phyloP scores from a whole-genome alignment of 2,888 invertebrate genomes.

The Drosophila pseudotalamancana region DNA sequence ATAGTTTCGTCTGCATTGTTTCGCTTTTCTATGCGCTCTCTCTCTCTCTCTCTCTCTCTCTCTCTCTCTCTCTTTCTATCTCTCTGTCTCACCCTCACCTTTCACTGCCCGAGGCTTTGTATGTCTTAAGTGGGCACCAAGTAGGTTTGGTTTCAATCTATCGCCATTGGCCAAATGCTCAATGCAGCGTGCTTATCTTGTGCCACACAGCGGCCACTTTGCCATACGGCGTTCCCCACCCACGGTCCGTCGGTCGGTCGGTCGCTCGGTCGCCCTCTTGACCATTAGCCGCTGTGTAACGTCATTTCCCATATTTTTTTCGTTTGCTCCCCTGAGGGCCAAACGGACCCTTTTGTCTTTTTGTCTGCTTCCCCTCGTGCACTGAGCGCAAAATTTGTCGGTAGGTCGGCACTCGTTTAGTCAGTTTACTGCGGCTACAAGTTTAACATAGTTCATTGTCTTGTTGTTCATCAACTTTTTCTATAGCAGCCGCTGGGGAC shows the following conservation, averaged over 20 bases:
- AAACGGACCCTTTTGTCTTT: slow-evolving; percentile 59
- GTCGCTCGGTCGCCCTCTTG: slow-evolving; percentile 13
- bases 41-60: not conserved
- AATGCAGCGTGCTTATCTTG: slow-evolving; percentile 64
- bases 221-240: slow-evolving; percentile 6
- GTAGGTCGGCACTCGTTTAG: slow-evolving; percentile 35
- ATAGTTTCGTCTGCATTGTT: slow-evolving; percentile 52
- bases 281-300: slow-evolving; percentile 66
- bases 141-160: slow-evolving; percentile 57
- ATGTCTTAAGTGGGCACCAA: slow-evolving; percentile 70
- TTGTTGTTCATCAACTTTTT: slow-evolving; percentile 73
- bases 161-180: slow-evolving; percentile 49
- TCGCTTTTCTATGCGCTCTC: slow-evolving; percentile 1
- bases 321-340: slow-evolving; percentile 50
- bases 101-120: slow-evolving; percentile 45
- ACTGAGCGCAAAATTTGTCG: slow-evolving; percentile 55
- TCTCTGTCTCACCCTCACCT: slow-evolving; percentile 22
- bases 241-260: slow-evolving; percentile 9
- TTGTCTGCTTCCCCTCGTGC: slow-evolving; percentile 39
- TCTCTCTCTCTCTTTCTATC: not conserved
- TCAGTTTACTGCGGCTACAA: slow-evolving; percentile 54
- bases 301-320: slow-evolving; percentile 38
- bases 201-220: slow-evolving; percentile 64
- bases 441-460: slow-evolving; percentile 75
- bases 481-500: slow-evolving; percentile 50